Percentiles rank a stretch among this genome's conserved stretches.
Conservation (phyloP, 2,888 invertebrate species). For the Nymphalis urticae region DNA sequence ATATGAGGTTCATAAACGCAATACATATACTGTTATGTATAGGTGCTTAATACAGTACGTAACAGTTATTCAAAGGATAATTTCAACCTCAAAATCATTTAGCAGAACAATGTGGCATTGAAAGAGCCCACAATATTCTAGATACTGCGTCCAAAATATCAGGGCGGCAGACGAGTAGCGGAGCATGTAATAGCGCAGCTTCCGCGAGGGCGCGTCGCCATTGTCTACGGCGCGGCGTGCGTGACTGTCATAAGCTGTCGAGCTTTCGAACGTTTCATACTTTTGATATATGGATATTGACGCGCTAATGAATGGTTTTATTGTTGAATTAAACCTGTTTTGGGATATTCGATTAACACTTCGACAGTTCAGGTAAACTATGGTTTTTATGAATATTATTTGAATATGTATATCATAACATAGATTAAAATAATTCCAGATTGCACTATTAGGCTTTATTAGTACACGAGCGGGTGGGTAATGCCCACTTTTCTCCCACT, state of each 20-base stretch:
- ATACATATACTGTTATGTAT: no score
- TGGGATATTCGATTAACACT: background rate
- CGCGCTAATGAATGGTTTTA: slow-evolving; percentile 27
- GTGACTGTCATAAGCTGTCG: slow-evolving; percentile 52
- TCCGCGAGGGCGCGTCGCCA: slow-evolving; percentile 71
- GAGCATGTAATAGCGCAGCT: slow-evolving; percentile 68
- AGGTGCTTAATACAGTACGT: no score
- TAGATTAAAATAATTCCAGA: no score
- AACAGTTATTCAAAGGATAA: no score
- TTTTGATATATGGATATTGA: slow-evolving; percentile 26
- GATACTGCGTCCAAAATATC: slow-evolving; percentile 40
- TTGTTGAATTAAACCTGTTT: slow-evolving; percentile 10
- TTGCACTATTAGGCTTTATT: no score
- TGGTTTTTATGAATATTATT: background rate
- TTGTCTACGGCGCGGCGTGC: slow-evolving; percentile 55
- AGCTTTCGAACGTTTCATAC: slow-evolving; percentile 35
- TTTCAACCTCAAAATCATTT: background rate
- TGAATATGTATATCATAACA: no score
- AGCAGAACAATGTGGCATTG: slow-evolving; percentile 10
- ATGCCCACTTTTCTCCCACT: no score
- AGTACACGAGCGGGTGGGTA: no score
- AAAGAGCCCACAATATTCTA: slow-evolving; percentile 20
- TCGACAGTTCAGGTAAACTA: background rate
- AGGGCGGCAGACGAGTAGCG: slow-evolving; percentile 53
- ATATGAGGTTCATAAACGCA: no score